Percentiles rank a stretch among this genome's conserved stretches.
Conservation (phyloP, 2,888 invertebrate species). For the Formica aserva region DNA sequence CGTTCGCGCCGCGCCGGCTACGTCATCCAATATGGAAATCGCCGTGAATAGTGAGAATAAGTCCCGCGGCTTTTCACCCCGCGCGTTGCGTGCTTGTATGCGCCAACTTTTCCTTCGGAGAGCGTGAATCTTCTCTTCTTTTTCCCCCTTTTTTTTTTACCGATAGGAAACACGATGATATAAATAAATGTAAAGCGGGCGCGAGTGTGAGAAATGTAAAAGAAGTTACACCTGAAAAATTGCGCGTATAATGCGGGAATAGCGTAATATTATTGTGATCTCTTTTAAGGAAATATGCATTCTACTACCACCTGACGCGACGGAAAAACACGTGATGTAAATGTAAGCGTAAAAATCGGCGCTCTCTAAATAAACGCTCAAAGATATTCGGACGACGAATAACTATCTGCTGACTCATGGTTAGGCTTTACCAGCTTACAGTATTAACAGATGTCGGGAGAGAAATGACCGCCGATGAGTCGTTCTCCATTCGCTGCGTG, state of each 20-base stretch:
- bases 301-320: neutral
- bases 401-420: neutral
- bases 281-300: neutral
- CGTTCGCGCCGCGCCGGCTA: constrained; percentile 29
- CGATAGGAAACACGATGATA: constrained; percentile 10
- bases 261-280: neutral
- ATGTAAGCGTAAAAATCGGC: neutral
- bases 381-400: neutral
- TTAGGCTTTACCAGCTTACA: neutral
- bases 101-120: constrained; percentile 3
- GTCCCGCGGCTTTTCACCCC: constrained; percentile 35
- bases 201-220: constrained; percentile 11
- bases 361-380: neutral
- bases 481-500: neutral
- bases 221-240: constrained; percentile 36
- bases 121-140: neutral
- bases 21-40: constrained; percentile 18
- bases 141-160: neutral
- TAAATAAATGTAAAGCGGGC: constrained; percentile 18
- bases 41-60: constrained; percentile 38
- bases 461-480: neutral
- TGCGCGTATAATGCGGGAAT: neutral
- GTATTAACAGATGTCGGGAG: neutral
- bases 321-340: neutral
- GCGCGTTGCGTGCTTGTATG: neutral